Conservation (phyloP, 2,888 invertebrate species). For the Euplexia lucipara region DNA sequence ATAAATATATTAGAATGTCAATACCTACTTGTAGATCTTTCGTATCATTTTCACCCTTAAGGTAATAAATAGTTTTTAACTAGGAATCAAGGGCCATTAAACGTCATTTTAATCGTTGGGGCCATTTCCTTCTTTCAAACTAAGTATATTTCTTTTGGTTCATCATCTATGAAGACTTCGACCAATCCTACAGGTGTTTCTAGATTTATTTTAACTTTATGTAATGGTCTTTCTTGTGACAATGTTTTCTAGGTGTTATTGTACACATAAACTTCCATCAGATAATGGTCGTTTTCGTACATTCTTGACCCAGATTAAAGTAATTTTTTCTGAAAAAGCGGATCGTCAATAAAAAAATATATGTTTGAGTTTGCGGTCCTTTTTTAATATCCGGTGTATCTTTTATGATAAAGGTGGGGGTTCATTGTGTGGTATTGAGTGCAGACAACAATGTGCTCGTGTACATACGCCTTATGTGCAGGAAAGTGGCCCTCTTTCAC, state of each 20-base stretch:
- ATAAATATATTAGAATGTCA: no score
- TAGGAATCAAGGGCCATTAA: no score
- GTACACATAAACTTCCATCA: not conserved
- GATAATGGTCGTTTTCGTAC: not conserved
- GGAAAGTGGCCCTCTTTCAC: conserved; percentile 48
- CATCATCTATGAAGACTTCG: no score
- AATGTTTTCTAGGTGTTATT: not conserved
- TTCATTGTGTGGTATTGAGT: conserved; percentile 60
- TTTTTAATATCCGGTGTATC: conserved; percentile 67
- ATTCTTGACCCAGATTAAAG: conserved; percentile 6
- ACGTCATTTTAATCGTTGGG: no score
- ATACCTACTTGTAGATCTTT: no score
- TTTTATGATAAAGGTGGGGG: conserved; percentile 57
- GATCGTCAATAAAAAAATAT: conserved; percentile 35
- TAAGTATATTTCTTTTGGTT: not conserved
- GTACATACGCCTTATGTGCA: conserved; percentile 39
- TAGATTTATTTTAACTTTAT: not conserved
- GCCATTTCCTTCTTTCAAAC: not conserved
- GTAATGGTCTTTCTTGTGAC: not conserved
- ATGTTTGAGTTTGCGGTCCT: conserved; percentile 51
- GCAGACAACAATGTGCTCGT: conserved; percentile 52
- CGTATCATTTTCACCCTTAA: not conserved
- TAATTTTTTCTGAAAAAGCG: conserved; percentile 9
- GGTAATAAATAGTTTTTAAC: not conserved
- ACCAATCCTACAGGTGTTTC: no score